Evolutionary conservation across 2,888 invertebrate genomes (phyloP).

Genomic region (Dryococelus australis): DNA sequence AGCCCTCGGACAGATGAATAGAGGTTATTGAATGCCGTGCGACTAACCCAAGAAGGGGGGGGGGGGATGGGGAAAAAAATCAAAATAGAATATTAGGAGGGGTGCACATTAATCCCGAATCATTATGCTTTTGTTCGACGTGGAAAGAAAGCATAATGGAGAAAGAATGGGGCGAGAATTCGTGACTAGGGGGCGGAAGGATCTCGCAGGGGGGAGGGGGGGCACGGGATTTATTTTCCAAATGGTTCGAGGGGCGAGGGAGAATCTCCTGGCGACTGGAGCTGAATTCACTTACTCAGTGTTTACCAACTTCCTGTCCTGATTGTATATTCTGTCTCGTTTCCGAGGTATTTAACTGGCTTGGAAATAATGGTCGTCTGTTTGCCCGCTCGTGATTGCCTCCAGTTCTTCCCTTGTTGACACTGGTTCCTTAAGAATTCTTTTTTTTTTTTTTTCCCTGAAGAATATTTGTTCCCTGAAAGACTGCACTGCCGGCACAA

Average conservation of each 20-base stretch:
- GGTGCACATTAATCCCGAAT: conserved; percentile 44
- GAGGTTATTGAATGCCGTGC: conserved; percentile 34
- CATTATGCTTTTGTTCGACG: conserved; percentile 43
- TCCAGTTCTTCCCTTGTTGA: neutral
- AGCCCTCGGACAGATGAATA: conserved; percentile 36
- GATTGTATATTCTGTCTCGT: neutral
- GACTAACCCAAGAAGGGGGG: neutral
- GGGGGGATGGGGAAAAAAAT: neutral
- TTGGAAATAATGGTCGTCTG: conserved; percentile 8
- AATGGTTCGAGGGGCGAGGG: conserved; percentile 10
- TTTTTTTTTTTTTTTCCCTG: neutral
- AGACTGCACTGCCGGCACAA: neutral
- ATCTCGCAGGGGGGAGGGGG: conserved; percentile 26
- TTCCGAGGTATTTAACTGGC: conserved; percentile 11
- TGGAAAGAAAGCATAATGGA: conserved; percentile 39
- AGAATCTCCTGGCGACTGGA: neutral
- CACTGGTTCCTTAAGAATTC: neutral
- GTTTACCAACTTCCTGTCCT: conserved; percentile 9
- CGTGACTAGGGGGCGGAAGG: conserved; percentile 35
- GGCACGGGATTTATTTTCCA: neutral
- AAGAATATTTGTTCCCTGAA: neutral
- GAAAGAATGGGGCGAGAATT: conserved; percentile 40
- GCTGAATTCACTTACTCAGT: conserved; percentile 1
- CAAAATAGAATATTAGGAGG: conserved; percentile 35
- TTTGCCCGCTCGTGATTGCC: neutral